phyloP scores from a whole-genome alignment of 2,888 invertebrate genomes.

The Clanis bilineata region DNA sequence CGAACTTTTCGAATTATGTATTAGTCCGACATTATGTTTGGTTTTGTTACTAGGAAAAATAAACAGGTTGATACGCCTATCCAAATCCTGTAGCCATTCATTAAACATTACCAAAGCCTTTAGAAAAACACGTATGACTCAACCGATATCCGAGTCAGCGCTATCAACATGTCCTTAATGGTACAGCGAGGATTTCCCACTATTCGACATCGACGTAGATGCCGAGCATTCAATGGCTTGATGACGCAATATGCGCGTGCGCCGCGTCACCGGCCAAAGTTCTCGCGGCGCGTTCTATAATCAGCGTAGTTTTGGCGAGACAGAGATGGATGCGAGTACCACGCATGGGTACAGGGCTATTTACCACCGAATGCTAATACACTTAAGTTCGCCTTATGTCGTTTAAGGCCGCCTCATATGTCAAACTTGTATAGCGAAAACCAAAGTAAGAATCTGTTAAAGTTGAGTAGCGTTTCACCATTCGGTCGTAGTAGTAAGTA shows the following conservation, averaged over 20 bases:
- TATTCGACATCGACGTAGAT: conserved; percentile 25
- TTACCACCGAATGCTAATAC: no score
- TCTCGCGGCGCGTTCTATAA: not conserved
- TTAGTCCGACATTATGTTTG: no score
- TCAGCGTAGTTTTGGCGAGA: not conserved
- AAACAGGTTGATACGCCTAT: not conserved
- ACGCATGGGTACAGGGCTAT: no score
- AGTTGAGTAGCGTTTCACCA: no score
- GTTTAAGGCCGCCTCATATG: no score
- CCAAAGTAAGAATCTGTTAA: not conserved
- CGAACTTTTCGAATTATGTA: no score
- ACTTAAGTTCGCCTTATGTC: no score
- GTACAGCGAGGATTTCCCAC: conserved; percentile 37
- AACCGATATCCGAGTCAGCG: not conserved
- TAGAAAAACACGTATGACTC: not conserved
- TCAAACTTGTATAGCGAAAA: no score
- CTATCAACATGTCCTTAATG: not conserved
- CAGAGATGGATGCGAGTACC: not conserved
- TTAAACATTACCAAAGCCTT: not conserved
- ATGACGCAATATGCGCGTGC: conserved; percentile 44
- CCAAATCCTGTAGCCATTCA: not conserved
- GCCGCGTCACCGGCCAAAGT: conserved; percentile 39
- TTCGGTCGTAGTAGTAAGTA: no score
- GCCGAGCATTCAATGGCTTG: conserved; percentile 19
- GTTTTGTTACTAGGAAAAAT: not conserved